Evolutionary conservation across 2,797 vertebrate genomes (phyloP), one percentile per base, ranked within the genome.

Genomic region (Coregonus ussuriensis): DNA sequence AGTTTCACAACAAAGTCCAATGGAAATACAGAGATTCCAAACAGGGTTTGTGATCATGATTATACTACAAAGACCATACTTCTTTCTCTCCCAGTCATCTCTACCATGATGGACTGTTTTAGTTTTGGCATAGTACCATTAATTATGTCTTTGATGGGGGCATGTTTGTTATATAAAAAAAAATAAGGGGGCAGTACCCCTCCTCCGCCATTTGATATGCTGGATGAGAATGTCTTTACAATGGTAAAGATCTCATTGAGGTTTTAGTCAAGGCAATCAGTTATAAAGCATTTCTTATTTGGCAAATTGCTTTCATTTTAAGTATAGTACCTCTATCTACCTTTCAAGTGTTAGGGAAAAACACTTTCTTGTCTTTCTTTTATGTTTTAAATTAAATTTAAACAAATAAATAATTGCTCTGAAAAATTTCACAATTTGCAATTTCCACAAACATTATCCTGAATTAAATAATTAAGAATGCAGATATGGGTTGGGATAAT

Each of bases 131-230:
- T 95, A 94, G 94, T 93, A 96, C 94, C 95, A 93, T 97, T 96
- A 96, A 97, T 96, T 93, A 93, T 93, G 94, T 94, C 95, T 97
- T 96, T 96, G 96, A 96, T 95, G 89, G 94, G 93, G 93, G 94
- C 92, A 95, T 96, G 96, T 97, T 97, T 96, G 96, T 97, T 95
- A 94, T 92, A 89, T 93, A 84, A 86, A 89, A 83, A 87, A 83
- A 87, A 89, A 95, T 93, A 92, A 85, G 80, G 80, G 70, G 80
- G 41, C 56, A 63, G 78, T 79, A 83, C 90, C 87, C 80, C 88
- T 86, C 82, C 87, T 88, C 81, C 56, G 71, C 59, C 84, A 85
- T 87, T 83, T 83, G 85, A 85, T 85, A 83, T 81, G 4, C 53
- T 71, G 83, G 83, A 90, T 83, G 78, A 85, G 83, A 88, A 91